Conservation (phyloP, 1,140 invertebrate genomes). For the Helicorthomorpha holstii region DNA sequence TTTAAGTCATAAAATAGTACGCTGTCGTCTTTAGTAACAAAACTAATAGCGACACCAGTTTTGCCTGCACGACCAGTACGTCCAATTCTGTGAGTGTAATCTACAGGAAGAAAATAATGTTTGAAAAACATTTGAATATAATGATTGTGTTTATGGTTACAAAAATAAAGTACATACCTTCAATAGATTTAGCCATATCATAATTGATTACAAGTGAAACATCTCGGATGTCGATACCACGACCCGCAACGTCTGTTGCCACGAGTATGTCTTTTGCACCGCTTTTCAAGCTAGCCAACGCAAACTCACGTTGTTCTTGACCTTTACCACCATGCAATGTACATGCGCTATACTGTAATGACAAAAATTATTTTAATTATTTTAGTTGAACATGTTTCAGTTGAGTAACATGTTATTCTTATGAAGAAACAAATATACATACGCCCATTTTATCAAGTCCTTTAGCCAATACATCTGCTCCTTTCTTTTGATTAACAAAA, state of each 20-base stretch:
- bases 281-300: slow-evolving; percentile 82
- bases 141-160: slow-evolving; percentile 5
- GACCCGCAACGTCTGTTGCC: slow-evolving; percentile 98
- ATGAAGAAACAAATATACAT: slow-evolving; percentile 15
- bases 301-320: slow-evolving; percentile 98
- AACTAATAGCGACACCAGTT: slow-evolving; percentile 84
- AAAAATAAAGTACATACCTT: slow-evolving; percentile 37
- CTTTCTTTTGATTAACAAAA: slow-evolving; percentile 99
- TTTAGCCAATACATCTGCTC: slow-evolving; percentile 92
- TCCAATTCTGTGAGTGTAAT: slow-evolving; percentile 98
- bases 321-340: slow-evolving; percentile 99
- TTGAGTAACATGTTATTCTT: background rate
- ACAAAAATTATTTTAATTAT: slow-evolving; percentile 10
- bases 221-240: slow-evolving; percentile 99
- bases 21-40: slow-evolving; percentile 93
- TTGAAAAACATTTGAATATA: slow-evolving; percentile 1
- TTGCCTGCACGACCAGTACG: slow-evolving; percentile 97
- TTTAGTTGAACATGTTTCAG: slow-evolving; percentile 3
- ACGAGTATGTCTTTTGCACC: slow-evolving; percentile 87
- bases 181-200: slow-evolving; percentile 98
- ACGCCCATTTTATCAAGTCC: slow-evolving; percentile 89
- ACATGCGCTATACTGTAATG: slow-evolving; percentile 68
- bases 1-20: slow-evolving; percentile 94
- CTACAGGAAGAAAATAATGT: slow-evolving; percentile 31
- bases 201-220: slow-evolving; percentile 98